Evolutionary conservation across 2,888 invertebrate genomes (phyloP).

Genomic region (Conus canariensis): DNA sequence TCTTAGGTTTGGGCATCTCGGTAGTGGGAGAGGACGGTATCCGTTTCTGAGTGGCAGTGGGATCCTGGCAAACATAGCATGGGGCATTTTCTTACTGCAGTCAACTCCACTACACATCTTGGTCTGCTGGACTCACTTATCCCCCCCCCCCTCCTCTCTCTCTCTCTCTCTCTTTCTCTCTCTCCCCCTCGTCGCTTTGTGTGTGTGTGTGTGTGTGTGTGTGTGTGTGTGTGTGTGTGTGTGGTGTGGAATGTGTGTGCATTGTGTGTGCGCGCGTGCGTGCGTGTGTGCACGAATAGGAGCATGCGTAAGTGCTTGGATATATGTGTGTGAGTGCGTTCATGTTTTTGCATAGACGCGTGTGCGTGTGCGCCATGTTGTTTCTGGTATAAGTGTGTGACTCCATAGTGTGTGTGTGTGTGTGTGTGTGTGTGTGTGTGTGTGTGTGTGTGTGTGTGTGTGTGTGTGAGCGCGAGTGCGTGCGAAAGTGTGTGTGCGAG

Average conservation of each 20-base stretch:
- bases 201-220: no score
- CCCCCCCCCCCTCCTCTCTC: no score
- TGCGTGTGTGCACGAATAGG: neutral
- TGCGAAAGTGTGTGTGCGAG: neutral
- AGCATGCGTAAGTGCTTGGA: neutral
- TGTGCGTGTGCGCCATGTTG: neutral
- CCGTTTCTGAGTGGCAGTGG: neutral
- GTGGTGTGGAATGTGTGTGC: neutral
- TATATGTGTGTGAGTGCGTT: neutral
- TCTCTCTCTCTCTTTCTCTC: no score
- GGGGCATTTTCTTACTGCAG: no score
- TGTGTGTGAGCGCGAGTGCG: neutral
- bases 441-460: neutral
- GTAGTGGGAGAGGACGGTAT: neutral
- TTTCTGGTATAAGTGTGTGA: no score
- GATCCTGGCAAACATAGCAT: neutral
- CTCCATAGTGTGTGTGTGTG: neutral
- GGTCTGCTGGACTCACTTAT: no score
- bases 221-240: no score
- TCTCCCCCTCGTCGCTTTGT: no score
- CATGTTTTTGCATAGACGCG: neutral
- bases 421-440: conserved; percentile 9
- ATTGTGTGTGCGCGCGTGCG: neutral
- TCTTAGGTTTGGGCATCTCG: no score
- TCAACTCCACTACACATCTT: no score